Conservation (phyloP, 1,140 invertebrate species). For the Subanguina moxae region DNA sequence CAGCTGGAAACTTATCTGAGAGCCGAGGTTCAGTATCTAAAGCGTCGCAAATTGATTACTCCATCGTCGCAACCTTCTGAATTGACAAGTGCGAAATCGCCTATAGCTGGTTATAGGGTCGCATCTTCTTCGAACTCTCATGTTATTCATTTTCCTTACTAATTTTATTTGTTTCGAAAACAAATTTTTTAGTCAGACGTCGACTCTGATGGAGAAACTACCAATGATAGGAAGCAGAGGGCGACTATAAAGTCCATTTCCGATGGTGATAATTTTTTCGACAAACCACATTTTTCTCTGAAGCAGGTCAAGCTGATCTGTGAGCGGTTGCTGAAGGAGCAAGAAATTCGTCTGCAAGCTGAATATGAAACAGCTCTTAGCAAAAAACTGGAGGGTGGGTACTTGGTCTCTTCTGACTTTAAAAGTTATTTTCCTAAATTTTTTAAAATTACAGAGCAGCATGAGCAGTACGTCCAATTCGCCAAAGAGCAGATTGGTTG, state of each 20-base stretch:
- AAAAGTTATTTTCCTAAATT: not conserved
- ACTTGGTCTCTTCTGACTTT: no score
- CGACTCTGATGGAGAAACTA: constrained; percentile 46
- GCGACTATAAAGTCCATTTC: not conserved
- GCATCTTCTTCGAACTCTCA: constrained; percentile 39
- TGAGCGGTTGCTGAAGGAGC: constrained; percentile 53
- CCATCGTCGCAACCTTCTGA: constrained; percentile 23
- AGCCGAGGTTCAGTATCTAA: constrained; percentile 42
- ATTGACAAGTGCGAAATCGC: not conserved
- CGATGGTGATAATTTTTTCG: constrained; percentile 32
- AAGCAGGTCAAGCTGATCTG: constrained; percentile 57
- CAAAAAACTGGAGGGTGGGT: constrained; percentile 47
- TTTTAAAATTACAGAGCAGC: constrained; percentile 50
- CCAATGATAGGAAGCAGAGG: not conserved
- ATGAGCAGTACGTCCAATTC: constrained; percentile 58
- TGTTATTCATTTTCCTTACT: constrained; percentile 16
- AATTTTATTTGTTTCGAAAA: not conserved
- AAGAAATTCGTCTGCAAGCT: constrained; percentile 52
- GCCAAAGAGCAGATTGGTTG: constrained; percentile 49
- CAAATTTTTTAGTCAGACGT: constrained; percentile 45
- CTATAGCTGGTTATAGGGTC: constrained; percentile 27
- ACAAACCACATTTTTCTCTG: constrained; percentile 52
- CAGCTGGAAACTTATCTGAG: constrained; percentile 48
- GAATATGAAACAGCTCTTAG: constrained; percentile 54
- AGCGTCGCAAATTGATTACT: constrained; percentile 49